Base-by-base conservation (phyloP, 2,113 vertebrate genomes). In the Stomatorhinus ivindoensis region DNA sequence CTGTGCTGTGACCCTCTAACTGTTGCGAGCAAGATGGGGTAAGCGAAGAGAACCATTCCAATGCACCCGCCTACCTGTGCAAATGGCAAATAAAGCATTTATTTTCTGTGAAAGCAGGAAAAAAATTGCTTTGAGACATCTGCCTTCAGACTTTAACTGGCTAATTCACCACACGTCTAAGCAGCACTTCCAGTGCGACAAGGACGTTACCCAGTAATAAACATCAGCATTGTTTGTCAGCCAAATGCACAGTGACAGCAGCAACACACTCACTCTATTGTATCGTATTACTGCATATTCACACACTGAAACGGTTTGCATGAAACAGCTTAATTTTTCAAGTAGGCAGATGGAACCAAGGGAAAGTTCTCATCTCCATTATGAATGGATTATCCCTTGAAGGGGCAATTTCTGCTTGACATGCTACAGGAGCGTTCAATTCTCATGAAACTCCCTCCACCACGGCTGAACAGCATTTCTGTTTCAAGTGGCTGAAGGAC, bases 381-480 rank as follows among this genome's bases (percentile, higher is more conserved):
- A 50, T 93, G 92, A 93, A 90, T 50, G 65, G 89, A 94, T 92
- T 91, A 93, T 87, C 76, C 80, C 83, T 88, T 51, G 53, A 88
- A 89, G 85, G 82, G 88, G 61, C 61, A 47, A 89, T 88, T 90
- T 90, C 91, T 90, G 92, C 90, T 89, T 88, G 61, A 85, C 87
- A 86, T 65, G 65, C 88, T 90, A 86, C 69, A 89, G 88, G 46
- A 89, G 65, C 80, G 90, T 90, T 91, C 89, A 90, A 87, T 50
- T 85, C 31, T 89, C 80, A 91, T 92, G 90, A 90, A 53, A n/a
- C 73, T 88, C 90, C 85, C 65, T 50, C 27, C 86, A 76, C 46
- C 58, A 53, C 46, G 24, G 44, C 89, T 19, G 42, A 21, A 24
- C 21, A 11, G 13, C 10, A 35, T 42, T 55, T 31, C 65, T 76